phyloP scores from a whole-genome alignment of 2,113 vertebrate species.

The Hemiscyllium ocellatum region DNA sequence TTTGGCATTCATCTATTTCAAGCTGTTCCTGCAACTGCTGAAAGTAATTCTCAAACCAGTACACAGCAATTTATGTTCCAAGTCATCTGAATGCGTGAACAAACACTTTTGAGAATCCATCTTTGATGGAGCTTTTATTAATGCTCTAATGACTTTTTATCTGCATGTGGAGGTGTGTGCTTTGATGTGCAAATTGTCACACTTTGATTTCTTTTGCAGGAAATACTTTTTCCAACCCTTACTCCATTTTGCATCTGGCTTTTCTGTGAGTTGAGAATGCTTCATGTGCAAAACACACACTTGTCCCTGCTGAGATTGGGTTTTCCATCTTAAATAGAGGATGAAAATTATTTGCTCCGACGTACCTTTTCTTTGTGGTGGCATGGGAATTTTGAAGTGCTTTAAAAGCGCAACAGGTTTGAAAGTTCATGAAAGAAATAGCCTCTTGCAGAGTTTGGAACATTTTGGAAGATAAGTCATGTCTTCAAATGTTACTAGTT shows the following conservation, averaged over 20 bases:
- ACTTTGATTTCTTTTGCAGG: background rate
- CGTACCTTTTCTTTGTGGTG: no score
- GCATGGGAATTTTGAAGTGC: no score
- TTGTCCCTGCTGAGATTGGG: background rate
- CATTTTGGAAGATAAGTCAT: background rate
- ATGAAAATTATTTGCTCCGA: background rate
- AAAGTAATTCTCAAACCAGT: background rate
- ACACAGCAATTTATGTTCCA: background rate
- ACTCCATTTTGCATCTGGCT: background rate
- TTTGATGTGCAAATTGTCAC: background rate
- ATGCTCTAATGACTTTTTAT: background rate
- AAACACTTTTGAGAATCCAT: background rate
- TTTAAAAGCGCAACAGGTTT: background rate
- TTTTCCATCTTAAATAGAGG: background rate
- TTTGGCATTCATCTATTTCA: background rate
- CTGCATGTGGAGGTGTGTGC: background rate
- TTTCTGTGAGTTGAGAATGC: background rate
- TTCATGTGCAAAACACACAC: background rate
- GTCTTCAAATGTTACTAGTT: no score
- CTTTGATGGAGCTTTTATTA: background rate
- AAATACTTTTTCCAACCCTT: background rate
- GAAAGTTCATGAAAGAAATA: background rate
- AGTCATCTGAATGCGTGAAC: background rate
- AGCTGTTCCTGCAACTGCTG: background rate
- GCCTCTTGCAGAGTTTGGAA: background rate